Percentiles rank a stretch among this genome's conserved stretches.
Conservation (phyloP, 2,113 vertebrate genomes). For the Platanista minor region DNA sequence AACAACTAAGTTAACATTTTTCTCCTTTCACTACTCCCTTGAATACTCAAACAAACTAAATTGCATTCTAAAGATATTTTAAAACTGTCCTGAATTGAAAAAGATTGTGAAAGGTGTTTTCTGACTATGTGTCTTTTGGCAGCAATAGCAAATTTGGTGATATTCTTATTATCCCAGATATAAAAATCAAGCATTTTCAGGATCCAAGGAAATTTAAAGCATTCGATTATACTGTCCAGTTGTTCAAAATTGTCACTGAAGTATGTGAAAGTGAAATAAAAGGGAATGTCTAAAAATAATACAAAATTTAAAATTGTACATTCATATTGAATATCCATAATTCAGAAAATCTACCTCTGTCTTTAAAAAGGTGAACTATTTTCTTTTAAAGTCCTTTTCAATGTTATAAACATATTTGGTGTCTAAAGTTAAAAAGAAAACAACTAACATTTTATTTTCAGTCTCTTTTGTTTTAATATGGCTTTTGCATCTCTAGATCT, state of each 20-base stretch:
- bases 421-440: not conserved
- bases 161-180: not conserved
- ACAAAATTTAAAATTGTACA: not conserved
- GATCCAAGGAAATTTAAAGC: not conserved
- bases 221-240: not conserved
- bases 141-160: not conserved
- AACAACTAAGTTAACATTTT: not conserved
- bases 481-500: not conserved
- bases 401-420: not conserved
- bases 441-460: not conserved
- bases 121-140: not conserved
- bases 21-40: not conserved
- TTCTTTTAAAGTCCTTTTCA: not conserved
- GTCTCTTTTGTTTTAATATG: not conserved
- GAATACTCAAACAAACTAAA: not conserved
- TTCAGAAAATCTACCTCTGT: not conserved
- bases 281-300: not conserved
- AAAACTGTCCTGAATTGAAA: not conserved
- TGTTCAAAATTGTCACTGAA: not conserved
- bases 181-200: not conserved
- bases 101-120: not conserved
- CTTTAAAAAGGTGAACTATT: not conserved
- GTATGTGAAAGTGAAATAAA: not conserved
- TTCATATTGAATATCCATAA: not conserved
- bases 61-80: not conserved